Evolutionary conservation across 1,140 invertebrate genomes (phyloP).

Genomic region (Globodera ellingtonae): DNA sequence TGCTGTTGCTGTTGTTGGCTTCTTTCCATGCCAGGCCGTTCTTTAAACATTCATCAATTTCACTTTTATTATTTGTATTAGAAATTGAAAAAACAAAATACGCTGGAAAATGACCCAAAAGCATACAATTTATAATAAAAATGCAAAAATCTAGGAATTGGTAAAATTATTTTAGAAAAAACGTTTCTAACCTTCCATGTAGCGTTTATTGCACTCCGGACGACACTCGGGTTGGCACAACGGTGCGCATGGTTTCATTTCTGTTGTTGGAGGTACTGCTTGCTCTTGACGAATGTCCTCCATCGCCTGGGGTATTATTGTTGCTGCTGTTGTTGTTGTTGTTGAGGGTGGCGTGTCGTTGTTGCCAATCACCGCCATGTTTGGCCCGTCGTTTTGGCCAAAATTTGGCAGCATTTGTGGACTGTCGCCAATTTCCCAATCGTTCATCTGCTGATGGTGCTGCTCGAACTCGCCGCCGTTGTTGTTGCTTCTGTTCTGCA

Average conservation of each 20-base stretch:
- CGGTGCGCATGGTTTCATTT: conserved; percentile 15
- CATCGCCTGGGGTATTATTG: not conserved
- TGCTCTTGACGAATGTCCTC: not conserved
- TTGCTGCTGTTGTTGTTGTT: not conserved
- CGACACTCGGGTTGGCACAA: conserved; percentile 25
- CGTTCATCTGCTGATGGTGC: not conserved
- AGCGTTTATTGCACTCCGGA: conserved; percentile 12
- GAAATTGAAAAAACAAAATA: too few species aligned
- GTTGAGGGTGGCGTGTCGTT: not conserved
- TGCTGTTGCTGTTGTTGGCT: too few species aligned
- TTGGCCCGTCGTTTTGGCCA: not conserved
- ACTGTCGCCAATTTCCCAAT: not conserved
- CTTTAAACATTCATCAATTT: too few species aligned
- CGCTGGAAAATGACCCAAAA: too few species aligned
- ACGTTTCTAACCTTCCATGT: conserved; percentile 10
- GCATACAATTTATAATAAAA: too few species aligned
- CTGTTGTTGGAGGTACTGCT: not conserved
- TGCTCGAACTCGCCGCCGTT: not conserved
- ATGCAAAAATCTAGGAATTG: too few species aligned
- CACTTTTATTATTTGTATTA: too few species aligned
- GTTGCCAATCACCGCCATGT: not conserved
- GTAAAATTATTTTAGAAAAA: too few species aligned
- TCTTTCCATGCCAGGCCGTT: not conserved
- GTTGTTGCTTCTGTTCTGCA: not conserved
- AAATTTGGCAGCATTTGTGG: not conserved